A percentile compares a stretch with the other conserved stretches of the same genome.
These are phyloP conservation scores for Trimorus sp. DNA, from an alignment of 2,888 invertebrate species.

Conservation along the genomic window DNA sequence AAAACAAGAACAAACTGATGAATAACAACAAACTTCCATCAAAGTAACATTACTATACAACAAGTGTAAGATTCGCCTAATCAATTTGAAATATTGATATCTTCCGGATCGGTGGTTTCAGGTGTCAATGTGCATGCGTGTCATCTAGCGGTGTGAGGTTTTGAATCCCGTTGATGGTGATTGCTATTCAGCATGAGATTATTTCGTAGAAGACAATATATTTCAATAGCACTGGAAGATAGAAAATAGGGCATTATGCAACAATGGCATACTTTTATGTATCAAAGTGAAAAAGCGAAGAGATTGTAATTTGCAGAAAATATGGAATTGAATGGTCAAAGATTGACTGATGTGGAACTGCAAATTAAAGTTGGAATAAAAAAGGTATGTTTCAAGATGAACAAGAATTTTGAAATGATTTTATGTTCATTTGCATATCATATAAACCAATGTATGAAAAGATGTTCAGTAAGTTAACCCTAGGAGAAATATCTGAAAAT, in stretches of 20 bases:
- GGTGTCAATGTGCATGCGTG: constrained; percentile 35
- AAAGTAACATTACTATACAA: too few species aligned
- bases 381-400: too few species aligned
- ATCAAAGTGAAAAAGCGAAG: background rate
- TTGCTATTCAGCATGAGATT: constrained; percentile 42
- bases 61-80: constrained; percentile 8
- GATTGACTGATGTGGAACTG: background rate
- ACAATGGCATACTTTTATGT: too few species aligned
- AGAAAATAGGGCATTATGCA: background rate
- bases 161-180: constrained; percentile 41
- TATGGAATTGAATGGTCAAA: background rate
- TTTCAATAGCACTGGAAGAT: constrained; percentile 53
- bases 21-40: too few species aligned
- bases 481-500: too few species aligned
- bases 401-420: too few species aligned
- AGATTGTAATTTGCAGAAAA: background rate
- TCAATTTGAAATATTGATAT: constrained; percentile 12
- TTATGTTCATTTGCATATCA: too few species aligned
- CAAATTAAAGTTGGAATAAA: too few species aligned
- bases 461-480: too few species aligned
- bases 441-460: too few species aligned
- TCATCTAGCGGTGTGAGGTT: constrained; percentile 40
- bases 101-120: constrained; percentile 33
- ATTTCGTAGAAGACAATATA: constrained; percentile 32
- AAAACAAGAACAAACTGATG: too few species aligned